These are phyloP conservation scores for Heliornis fulica DNA, from an alignment of 2,113 vertebrate species.

Conservation along the genomic window DNA sequence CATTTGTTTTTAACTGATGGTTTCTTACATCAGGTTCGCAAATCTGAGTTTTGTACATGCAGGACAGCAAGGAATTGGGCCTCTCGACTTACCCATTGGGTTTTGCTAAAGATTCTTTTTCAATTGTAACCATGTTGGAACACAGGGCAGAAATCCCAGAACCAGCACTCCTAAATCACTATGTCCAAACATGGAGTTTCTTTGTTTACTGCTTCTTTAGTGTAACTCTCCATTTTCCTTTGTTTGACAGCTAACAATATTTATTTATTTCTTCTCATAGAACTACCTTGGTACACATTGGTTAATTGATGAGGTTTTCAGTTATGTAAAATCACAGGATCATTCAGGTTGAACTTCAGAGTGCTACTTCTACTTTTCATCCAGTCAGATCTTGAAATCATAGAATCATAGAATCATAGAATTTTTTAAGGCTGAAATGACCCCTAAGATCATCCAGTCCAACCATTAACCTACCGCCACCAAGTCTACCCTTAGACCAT, in stretches of 20 bases:
- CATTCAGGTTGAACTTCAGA: not conserved
- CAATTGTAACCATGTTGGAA: not conserved
- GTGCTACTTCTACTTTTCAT: not conserved
- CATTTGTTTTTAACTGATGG: not conserved
- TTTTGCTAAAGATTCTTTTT: not conserved
- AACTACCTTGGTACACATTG: not conserved
- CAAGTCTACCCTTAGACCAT: too few relatives aligned
- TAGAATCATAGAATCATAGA: too few relatives aligned
- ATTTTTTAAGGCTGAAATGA: too few relatives aligned
- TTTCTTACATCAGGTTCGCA: not conserved
- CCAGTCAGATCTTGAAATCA: not conserved
- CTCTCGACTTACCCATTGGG: not conserved
- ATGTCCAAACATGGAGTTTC: not conserved
- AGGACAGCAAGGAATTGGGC: not conserved
- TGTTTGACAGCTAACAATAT: not conserved
- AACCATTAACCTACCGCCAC: too few relatives aligned
- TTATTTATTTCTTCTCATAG: not conserved
- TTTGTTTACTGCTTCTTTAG: not conserved
- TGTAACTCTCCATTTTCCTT: not conserved
- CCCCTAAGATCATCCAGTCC: too few relatives aligned
- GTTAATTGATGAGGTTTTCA: not conserved
- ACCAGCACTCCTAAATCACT: not conserved
- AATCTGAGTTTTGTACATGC: not conserved
- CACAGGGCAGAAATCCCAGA: not conserved
- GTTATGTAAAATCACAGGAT: not conserved